Evolutionary conservation across 2,888 invertebrate species (phyloP).

Genomic region (Microctonus brassicae): DNA sequence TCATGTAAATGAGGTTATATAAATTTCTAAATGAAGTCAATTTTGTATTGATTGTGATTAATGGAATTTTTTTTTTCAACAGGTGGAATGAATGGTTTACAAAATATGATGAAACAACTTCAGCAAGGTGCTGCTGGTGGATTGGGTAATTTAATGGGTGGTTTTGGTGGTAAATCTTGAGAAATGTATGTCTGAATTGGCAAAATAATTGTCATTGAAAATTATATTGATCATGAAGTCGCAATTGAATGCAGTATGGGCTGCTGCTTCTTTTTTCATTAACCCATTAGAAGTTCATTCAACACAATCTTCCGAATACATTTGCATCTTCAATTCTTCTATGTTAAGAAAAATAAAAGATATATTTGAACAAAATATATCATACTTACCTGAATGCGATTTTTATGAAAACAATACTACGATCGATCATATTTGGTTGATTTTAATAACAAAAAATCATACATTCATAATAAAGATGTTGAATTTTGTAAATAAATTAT

Average conservation of each 20-base stretch:
- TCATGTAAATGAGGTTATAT: too few species aligned
- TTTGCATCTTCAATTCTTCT: background rate
- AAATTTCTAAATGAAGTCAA: too few species aligned
- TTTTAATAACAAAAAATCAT: background rate
- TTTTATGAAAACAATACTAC: background rate
- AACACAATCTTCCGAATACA: background rate
- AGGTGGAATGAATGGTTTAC: conserved; percentile 97
- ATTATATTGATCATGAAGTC: background rate
- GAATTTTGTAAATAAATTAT: conserved; percentile 48
- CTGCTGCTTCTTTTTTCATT: background rate
- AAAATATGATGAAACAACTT: conserved; percentile 97
- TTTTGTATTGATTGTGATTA: too few species aligned
- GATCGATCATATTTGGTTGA: background rate
- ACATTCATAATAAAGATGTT: conserved; percentile 21
- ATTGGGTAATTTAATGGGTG: conserved; percentile 74
- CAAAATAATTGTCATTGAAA: conserved; percentile 15
- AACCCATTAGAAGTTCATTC: background rate
- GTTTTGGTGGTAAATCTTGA: conserved; percentile 72
- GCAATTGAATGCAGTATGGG: background rate
- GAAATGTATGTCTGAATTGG: conserved; percentile 23
- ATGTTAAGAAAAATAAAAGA: background rate
- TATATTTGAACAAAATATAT: background rate
- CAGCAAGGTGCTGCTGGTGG: conserved; percentile 77
- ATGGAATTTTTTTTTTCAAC: background rate
- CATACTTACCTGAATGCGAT: background rate